Conservation (phyloP, 2,113 vertebrate species). For the Emydura subglobosa region DNA sequence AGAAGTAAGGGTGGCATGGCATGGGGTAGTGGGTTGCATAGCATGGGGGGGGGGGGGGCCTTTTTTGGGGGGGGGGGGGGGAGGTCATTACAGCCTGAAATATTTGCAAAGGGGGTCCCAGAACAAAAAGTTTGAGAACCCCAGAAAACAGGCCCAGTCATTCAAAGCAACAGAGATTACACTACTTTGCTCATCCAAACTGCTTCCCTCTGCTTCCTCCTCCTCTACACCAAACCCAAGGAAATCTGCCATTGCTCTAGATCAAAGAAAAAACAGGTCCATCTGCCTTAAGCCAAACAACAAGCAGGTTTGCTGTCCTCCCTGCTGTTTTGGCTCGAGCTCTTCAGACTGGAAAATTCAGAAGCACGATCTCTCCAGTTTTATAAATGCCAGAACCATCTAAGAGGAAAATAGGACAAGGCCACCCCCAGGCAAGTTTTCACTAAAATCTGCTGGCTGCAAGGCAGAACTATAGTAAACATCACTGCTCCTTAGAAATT, state of each 20-base stretch:
- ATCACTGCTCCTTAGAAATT: slow-evolving; percentile 64
- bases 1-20: too few species aligned
- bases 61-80: too few species aligned
- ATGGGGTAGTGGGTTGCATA: too few species aligned
- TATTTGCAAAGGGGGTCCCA: too few species aligned
- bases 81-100: too few species aligned
- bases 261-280: slow-evolving; percentile 76
- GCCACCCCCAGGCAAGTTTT: slow-evolving; percentile 72
- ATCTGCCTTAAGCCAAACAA: slow-evolving; percentile 73
- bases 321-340: slow-evolving; percentile 72
- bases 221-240: slow-evolving; percentile 41
- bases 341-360: slow-evolving; percentile 75
- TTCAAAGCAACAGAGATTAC: slow-evolving; percentile 6
- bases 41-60: too few species aligned
- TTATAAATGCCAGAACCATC: slow-evolving; percentile 76
- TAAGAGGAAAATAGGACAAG: slow-evolving; percentile 77
- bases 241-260: slow-evolving; percentile 69
- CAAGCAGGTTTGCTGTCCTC: slow-evolving; percentile 70
- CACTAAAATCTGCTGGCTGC: slow-evolving; percentile 74
- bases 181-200: background rate
- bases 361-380: slow-evolving; percentile 72
- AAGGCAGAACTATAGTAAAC: slow-evolving; percentile 67
- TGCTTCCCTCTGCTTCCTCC: slow-evolving; percentile 9
- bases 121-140: too few species aligned
- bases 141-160: background rate